phyloP scores from a whole-genome alignment of 2,113 vertebrate genomes.

The Hylia prasina region DNA sequence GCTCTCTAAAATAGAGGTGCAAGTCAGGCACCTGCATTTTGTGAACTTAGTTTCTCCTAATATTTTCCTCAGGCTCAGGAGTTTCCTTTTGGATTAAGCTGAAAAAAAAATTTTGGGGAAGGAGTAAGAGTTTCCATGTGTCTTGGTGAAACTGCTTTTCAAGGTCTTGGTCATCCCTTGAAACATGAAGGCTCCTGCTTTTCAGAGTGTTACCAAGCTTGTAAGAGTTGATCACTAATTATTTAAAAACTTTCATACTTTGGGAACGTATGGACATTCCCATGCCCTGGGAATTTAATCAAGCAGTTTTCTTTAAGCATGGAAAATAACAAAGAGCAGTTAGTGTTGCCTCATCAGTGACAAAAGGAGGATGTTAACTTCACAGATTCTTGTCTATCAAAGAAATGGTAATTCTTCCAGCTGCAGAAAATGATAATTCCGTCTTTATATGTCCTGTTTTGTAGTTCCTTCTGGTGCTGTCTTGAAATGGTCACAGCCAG shows the following conservation, averaged over 20 bases:
- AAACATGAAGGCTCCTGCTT: not conserved
- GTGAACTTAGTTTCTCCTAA: not conserved
- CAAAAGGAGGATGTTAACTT: not conserved
- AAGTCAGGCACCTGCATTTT: not conserved
- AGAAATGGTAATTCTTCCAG: not conserved
- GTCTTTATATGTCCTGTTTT: not conserved
- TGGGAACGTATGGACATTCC: not conserved
- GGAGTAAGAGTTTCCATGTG: rapidly evolving
- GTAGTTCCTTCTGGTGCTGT: constrained; percentile 26
- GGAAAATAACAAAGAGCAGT: not conserved
- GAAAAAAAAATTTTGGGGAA: not conserved
- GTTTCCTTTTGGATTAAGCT: not conserved
- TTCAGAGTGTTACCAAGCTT: not conserved
- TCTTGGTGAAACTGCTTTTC: not conserved
- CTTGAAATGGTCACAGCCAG: constrained; percentile 68
- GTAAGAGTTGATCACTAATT: no score
- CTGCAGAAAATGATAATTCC: not conserved
- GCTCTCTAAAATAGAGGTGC: not conserved
- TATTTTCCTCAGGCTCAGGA: not conserved
- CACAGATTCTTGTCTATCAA: not conserved
- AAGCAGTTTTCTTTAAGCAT: not conserved
- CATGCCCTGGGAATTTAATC: not conserved
- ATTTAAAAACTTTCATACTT: not conserved
- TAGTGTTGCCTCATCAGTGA: not conserved
- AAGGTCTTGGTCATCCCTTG: not conserved